These are phyloP conservation scores for Osmerus mordax DNA, from an alignment of 2,113 vertebrate species.

Conservation along the genomic window DNA sequence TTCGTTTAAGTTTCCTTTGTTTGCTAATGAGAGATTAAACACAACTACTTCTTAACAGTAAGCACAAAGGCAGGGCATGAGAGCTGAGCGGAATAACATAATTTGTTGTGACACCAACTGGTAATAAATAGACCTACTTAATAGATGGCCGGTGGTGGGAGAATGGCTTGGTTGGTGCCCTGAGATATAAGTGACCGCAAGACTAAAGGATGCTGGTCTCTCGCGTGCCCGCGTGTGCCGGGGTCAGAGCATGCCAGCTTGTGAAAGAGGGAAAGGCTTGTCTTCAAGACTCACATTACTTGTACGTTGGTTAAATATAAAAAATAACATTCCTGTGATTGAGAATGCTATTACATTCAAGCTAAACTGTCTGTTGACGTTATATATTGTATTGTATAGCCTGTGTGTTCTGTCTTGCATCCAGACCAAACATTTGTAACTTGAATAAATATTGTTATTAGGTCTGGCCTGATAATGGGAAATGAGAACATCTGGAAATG, in stretches of 20 bases:
- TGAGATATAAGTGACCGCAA: not conserved
- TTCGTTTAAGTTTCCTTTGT: not conserved
- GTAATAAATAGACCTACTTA: slow-evolving; percentile 24
- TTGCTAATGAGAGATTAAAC: slow-evolving; percentile 10
- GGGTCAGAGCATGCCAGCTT: slow-evolving; percentile 25
- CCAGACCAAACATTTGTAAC: no score
- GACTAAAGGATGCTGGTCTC: slow-evolving; percentile 5
- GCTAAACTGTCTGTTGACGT: no score
- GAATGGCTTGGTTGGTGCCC: slow-evolving; percentile 18
- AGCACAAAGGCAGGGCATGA: slow-evolving; percentile 21
- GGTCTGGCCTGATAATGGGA: no score
- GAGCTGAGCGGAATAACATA: slow-evolving; percentile 15
- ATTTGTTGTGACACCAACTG: slow-evolving; percentile 41
- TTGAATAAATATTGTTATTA: no score
- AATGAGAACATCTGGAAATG: no score
- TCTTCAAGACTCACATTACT: slow-evolving; percentile 8
- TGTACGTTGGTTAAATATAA: slow-evolving; percentile 32
- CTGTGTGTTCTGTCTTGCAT: no score
- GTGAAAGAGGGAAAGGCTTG: slow-evolving; percentile 16
- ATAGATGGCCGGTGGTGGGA: slow-evolving; percentile 23
- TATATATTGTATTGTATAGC: no score
- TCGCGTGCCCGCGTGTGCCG: slow-evolving; percentile 32
- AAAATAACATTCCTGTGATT: not conserved
- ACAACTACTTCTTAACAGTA: slow-evolving; percentile 10
- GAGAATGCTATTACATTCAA: no score